A percentile compares a stretch with the other conserved stretches of the same genome.
These are phyloP conservation scores for Sebastiscus tertius DNA, from an alignment of 2,797 vertebrate genomes.

Conservation along the genomic window DNA sequence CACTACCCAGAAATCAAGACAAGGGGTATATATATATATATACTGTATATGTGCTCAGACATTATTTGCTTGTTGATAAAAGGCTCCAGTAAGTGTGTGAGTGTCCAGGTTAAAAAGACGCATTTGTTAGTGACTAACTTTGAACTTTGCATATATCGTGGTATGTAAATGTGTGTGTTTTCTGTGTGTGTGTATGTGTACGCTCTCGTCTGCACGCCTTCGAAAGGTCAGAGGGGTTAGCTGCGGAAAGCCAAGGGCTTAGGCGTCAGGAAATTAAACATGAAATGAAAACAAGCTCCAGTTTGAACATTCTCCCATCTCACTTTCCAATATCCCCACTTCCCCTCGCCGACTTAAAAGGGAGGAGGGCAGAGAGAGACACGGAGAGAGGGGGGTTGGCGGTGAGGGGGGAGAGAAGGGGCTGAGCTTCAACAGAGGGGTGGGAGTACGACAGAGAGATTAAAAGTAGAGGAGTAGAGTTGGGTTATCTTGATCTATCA, in stretches of 20 bases:
- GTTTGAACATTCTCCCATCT: conserved; percentile 93
- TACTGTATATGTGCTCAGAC: conserved; percentile 20
- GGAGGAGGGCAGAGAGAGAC: conserved; percentile 70
- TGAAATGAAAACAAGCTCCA: conserved; percentile 97
- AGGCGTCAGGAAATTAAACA: conserved; percentile 99
- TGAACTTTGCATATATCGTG: conserved; percentile 36
- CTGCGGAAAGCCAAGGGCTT: conserved; percentile 92
- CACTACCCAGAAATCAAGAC: conserved; percentile 39
- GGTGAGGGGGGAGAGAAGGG: conserved; percentile 29
- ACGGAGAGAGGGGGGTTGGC: conserved; percentile 31
- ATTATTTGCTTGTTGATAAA: conserved; percentile 47
- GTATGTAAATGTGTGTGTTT: conserved; percentile 52
- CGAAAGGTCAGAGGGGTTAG: conserved; percentile 83
- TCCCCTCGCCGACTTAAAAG: conserved; percentile 81
- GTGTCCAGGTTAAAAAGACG: conserved; percentile 22
- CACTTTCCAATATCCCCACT: conserved; percentile 91
- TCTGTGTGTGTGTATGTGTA: conserved; percentile 46
- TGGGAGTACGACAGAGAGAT: conserved; percentile 37
- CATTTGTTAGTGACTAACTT: conserved; percentile 43
- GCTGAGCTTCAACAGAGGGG: conserved; percentile 39
- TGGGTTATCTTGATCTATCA: conserved; percentile 37
- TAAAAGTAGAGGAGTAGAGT: conserved; percentile 33
- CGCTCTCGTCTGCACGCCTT: conserved; percentile 75
- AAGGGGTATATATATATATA: conserved; percentile 11
- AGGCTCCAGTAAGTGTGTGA: conserved; percentile 31